Base-by-base conservation (phyloP, 1,140 invertebrate species). In the Ruditapes philippinarum region DNA sequence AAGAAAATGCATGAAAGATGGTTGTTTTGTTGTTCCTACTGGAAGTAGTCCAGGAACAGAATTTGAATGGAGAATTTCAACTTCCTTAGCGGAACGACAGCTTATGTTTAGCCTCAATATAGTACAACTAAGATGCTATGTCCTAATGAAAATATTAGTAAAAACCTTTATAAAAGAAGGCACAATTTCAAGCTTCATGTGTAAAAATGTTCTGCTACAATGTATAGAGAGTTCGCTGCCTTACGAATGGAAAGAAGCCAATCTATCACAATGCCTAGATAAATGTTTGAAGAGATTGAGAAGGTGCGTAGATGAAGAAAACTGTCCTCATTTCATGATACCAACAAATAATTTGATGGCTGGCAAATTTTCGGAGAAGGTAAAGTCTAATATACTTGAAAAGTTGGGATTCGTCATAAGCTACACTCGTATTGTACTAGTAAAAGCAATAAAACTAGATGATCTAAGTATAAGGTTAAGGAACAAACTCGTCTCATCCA, bases 31-130 rank as follows among this genome's bases (percentile, higher is more conserved):
- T 42, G 33, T 45, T 31, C 79, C 79, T 36, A 57, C 33, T 62
- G 51, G 79, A 2, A 7, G 54, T 36, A 81, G 79, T 36, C 17
- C 11, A n/a, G n/a, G n/a, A 22, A 22, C 33, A 0, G 12, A 62
- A 25, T 1, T 60, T 22, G 79, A 81, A 33, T 81, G 79, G 79
- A 33, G 79, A 62, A 33, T 81, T n/a, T 62, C 79, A 12, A n/a
- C 57, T 22, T 57, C 49, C 40, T 14, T 81, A 38, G 57, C 33
- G 19, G 79, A 81, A 81, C 49, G 79, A 62, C 14, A 57, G 19
- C 57, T 81, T 31, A 62, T 62, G 33, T 62, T 60, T 25, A 62
- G 54, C 33, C 62, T 81, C 4, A 62, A 81, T 36, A 60, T 62
- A 11, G 62, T 36, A n/a, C 54, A 62, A 36, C 22, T 81, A 40